Evolutionary conservation across 1,140 invertebrate genomes (phyloP).

Genomic region (Drosophila murphyi): DNA sequence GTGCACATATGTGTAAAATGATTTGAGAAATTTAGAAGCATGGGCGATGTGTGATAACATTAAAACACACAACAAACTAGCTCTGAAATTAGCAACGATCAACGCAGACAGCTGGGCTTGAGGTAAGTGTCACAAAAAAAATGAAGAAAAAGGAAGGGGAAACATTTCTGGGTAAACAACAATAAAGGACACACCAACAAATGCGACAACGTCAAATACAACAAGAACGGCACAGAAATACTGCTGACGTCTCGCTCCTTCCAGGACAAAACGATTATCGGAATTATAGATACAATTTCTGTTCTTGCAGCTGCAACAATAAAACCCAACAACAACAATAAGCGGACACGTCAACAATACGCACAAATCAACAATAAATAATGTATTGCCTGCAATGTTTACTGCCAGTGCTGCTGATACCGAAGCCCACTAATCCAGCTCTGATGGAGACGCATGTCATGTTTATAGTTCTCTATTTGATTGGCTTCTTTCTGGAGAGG

Average conservation of each 20-base stretch:
- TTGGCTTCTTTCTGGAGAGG: constrained; percentile 96
- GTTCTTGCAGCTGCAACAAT: constrained; percentile 35
- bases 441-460: constrained; percentile 97
- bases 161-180: constrained; percentile 19
- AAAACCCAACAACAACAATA: background rate
- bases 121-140: constrained; percentile 24
- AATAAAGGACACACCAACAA: constrained; percentile 3
- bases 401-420: constrained; percentile 97
- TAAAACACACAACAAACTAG: constrained; percentile 57
- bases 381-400: constrained; percentile 99
- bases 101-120: constrained; percentile 19
- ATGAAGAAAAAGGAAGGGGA: too few species aligned
- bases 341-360: constrained; percentile 41
- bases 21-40: constrained; percentile 47
- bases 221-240: constrained; percentile 18
- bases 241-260: constrained; percentile 45
- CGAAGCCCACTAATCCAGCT: constrained; percentile 97
- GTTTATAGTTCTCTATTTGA: constrained; percentile 97
- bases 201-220: constrained; percentile 6
- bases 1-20: constrained; percentile 35
- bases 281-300: constrained; percentile 58
- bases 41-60: constrained; percentile 64
- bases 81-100: constrained; percentile 24
- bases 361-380: constrained; percentile 24
- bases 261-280: constrained; percentile 51